A percentile compares a stretch with the other conserved stretches of the same genome.
phyloP scores from a whole-genome alignment of 2,797 vertebrate species.

The Ciconia nigra region DNA sequence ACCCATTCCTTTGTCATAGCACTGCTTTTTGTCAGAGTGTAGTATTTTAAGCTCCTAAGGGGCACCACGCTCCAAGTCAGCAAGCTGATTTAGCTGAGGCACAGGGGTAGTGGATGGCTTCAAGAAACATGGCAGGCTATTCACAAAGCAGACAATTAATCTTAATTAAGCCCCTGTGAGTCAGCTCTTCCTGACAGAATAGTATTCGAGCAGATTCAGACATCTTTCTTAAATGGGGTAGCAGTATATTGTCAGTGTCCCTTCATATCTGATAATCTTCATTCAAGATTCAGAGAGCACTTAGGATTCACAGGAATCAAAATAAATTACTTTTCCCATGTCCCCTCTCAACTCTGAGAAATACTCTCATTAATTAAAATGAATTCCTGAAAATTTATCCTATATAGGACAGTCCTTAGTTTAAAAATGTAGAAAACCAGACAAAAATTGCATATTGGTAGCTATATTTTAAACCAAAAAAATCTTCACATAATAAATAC shows the following conservation, averaged over 20 bases:
- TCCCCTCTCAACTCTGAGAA: not conserved
- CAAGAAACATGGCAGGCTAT: not conserved
- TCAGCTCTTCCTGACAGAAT: not conserved
- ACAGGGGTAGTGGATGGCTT: not conserved
- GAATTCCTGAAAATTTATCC: not conserved
- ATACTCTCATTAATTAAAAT: not conserved
- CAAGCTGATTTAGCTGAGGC: not conserved
- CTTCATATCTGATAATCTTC: not conserved
- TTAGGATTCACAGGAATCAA: not conserved
- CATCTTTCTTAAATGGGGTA: not conserved
- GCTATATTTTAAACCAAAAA: slow-evolving; percentile 89
- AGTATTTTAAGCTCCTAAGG: not conserved
- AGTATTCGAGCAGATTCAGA: not conserved
- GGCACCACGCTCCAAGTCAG: not conserved
- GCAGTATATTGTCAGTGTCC: not conserved
- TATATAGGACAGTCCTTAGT: not conserved
- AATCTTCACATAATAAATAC: slow-evolving; percentile 98
- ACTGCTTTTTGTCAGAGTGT: not conserved
- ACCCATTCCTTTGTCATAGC: not conserved
- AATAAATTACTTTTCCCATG: not conserved
- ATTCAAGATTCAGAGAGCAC: not conserved
- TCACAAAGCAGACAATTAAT: not conserved
- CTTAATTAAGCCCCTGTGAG: not conserved
- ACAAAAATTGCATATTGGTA: slow-evolving; percentile 77
- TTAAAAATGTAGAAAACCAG: slow-evolving; percentile 68